Percentiles rank a stretch among this genome's conserved stretches.
These are phyloP conservation scores for Rhineura floridana DNA, from an alignment of 2,113 vertebrate species.

Conservation along the genomic window DNA sequence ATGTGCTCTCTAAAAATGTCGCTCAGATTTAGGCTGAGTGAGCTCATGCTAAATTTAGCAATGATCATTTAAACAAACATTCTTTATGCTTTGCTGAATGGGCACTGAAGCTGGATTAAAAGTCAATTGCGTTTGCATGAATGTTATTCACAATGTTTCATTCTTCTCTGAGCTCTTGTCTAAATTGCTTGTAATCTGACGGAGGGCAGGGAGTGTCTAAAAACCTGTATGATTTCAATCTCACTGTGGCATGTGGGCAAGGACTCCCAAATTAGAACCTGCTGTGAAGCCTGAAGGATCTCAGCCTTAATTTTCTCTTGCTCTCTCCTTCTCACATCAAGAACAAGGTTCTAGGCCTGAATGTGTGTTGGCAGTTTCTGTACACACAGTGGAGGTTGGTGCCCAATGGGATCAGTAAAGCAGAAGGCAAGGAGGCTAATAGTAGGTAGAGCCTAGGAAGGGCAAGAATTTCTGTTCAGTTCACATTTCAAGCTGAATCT, in stretches of 20 bases:
- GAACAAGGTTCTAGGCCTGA: not conserved
- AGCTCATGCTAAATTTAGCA: constrained; percentile 89
- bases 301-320: not conserved
- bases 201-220: not conserved
- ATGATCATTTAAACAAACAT: constrained; percentile 76
- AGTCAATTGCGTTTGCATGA: constrained; percentile 49
- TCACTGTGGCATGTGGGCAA: not conserved
- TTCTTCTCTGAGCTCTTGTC: constrained; percentile 42
- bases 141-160: constrained; percentile 43
- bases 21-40: constrained; percentile 74
- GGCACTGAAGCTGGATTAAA: constrained; percentile 55
- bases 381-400: too few species aligned
- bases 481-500: too few species aligned
- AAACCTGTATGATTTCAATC: not conserved
- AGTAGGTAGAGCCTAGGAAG: too few species aligned
- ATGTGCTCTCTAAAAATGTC: constrained; percentile 81
- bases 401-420: too few species aligned
- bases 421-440: too few species aligned
- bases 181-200: constrained; percentile 53
- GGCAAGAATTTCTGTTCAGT: too few species aligned
- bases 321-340: not conserved
- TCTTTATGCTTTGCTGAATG: constrained; percentile 73
- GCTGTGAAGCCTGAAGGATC: not conserved
- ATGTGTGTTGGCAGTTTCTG: not conserved
- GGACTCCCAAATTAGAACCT: not conserved